These are phyloP conservation scores for Rhodophaea formosa DNA, from an alignment of 2,888 invertebrate genomes.

Conservation along the genomic window DNA sequence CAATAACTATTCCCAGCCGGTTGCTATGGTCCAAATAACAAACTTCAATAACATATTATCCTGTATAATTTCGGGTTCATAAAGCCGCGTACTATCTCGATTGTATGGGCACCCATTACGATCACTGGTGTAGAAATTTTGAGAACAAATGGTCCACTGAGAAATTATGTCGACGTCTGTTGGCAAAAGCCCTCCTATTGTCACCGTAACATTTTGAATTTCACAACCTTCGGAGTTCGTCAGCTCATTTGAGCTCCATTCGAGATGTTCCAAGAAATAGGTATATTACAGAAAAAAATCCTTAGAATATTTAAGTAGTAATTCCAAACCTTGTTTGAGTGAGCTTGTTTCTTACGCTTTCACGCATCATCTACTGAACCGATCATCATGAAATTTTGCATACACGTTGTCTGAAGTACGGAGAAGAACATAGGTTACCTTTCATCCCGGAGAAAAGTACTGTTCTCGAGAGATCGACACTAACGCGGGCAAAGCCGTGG, in stretches of 20 bases:
- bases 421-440: too few species aligned
- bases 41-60: neutral
- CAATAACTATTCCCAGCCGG: neutral
- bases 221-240: conserved; percentile 3
- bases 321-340: too few species aligned
- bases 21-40: neutral
- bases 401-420: too few species aligned
- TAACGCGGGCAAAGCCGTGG: too few species aligned
- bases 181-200: conserved; percentile 18
- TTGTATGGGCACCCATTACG: conserved; percentile 21
- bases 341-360: too few species aligned
- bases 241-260: neutral
- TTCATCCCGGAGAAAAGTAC: too few species aligned
- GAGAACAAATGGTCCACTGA: conserved; percentile 26
- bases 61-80: conserved; percentile 1
- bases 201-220: conserved; percentile 11
- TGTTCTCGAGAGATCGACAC: too few species aligned
- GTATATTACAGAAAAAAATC: too few species aligned
- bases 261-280: neutral
- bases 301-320: too few species aligned
- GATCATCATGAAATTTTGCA: too few species aligned
- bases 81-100: conserved; percentile 3
- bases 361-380: too few species aligned
- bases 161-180: conserved; percentile 27
- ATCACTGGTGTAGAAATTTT: conserved; percentile 22